These are phyloP conservation scores for Drosophila algonquin DNA, from an alignment of 2,888 invertebrate species.

Conservation along the genomic window DNA sequence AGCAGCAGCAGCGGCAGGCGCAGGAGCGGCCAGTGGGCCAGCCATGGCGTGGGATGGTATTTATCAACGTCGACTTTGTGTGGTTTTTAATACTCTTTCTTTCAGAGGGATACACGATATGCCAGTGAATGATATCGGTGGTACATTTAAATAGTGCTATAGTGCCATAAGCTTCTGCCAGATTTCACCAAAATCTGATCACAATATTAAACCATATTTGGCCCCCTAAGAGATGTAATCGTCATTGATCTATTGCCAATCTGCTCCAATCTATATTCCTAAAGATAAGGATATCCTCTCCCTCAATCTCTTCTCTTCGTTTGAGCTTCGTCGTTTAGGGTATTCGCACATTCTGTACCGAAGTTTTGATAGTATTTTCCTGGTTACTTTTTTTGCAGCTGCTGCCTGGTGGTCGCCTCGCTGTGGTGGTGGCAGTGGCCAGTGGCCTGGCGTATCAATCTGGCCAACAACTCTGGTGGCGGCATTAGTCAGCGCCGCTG, in stretches of 20 bases:
- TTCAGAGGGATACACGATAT: background rate
- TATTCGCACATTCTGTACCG: background rate
- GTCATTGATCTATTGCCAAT: no score
- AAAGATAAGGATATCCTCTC: no score
- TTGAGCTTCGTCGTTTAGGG: background rate
- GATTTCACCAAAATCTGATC: no score
- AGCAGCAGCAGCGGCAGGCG: slow-evolving; percentile 12
- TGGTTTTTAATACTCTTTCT: background rate
- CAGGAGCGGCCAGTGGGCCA: slow-evolving; percentile 38
- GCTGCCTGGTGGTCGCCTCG: slow-evolving; percentile 9
- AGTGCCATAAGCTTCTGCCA: no score
- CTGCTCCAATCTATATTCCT: no score
- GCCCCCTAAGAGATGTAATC: no score
- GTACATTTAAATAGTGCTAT: no score
- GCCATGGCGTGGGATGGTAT: slow-evolving; percentile 81
- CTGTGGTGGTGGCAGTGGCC: no score
- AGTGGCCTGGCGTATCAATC: no score
- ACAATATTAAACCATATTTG: no score
- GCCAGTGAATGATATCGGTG: background rate
- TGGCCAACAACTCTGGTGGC: slow-evolving; percentile 67
- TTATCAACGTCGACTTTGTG: slow-evolving; percentile 75
- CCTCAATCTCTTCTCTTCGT: no score
- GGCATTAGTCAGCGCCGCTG: slow-evolving; percentile 72
- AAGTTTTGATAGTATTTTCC: background rate
- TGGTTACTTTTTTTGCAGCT: slow-evolving; percentile 20